phyloP scores from a whole-genome alignment of 2,797 vertebrate species.

The Taeniopygia guttata region DNA sequence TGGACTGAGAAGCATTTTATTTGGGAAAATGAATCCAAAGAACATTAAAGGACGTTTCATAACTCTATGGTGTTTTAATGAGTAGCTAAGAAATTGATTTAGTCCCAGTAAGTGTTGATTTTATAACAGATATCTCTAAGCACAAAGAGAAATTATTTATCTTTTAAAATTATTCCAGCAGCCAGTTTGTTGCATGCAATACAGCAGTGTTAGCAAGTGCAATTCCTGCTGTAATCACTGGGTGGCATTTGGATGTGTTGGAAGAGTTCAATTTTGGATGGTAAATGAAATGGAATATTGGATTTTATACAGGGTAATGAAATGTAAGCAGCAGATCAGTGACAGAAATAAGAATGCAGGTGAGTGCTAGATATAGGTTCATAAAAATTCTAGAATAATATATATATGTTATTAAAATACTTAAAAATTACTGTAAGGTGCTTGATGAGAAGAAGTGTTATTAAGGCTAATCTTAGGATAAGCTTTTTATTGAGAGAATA shows the following conservation, averaged over 20 bases:
- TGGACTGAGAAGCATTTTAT: not conserved
- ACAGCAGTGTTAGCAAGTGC: fast-evolving
- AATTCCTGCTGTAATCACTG: not conserved
- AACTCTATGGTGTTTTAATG: not conserved
- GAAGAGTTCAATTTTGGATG: not conserved
- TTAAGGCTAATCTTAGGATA: not conserved
- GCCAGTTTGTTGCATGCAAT: fast-evolving
- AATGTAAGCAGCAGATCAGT: not conserved
- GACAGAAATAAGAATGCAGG: not conserved
- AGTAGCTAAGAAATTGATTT: not conserved
- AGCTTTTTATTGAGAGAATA: not conserved
- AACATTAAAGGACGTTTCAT: not conserved
- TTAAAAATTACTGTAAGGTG: not conserved
- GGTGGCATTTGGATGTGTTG: constrained; percentile 6
- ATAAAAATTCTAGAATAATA: not conserved
- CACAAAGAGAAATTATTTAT: not conserved
- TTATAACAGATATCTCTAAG: not conserved
- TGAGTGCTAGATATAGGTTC: not conserved
- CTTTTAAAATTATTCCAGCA: not conserved
- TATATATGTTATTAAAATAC: not conserved
- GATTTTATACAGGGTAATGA: not conserved
- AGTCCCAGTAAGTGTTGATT: not conserved
- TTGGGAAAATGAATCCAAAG: not conserved
- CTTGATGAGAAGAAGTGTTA: not conserved
- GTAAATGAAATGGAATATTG: not conserved